A percentile compares a stretch with the other conserved stretches of the same genome.
These are phyloP conservation scores for Zosterops borbonicus DNA, from an alignment of 2,113 vertebrate genomes.

Conservation along the genomic window DNA sequence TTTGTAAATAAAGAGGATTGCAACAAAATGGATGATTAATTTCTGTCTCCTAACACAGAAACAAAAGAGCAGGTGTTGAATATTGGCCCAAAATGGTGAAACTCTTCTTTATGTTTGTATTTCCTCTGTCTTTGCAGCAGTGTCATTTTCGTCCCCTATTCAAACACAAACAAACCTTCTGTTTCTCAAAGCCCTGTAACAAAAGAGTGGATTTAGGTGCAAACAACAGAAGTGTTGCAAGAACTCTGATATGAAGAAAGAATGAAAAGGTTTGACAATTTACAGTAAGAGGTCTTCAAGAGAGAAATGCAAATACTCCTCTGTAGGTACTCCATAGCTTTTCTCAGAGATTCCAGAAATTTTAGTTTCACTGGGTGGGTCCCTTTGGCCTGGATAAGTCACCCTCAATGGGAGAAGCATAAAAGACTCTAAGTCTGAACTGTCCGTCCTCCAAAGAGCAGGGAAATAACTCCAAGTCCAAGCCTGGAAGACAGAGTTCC, in stretches of 20 bases:
- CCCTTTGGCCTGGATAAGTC: neutral
- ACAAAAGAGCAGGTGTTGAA: constrained; percentile 13
- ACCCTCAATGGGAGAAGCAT: neutral
- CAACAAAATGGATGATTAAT: neutral
- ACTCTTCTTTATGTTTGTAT: neutral
- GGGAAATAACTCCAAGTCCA: neutral
- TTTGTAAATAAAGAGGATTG: constrained; percentile 18
- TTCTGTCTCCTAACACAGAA: neutral
- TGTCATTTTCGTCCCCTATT: neutral
- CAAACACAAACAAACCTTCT: neutral
- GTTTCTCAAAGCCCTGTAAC: neutral
- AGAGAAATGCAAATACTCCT: neutral
- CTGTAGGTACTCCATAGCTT: neutral
- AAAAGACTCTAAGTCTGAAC: neutral
- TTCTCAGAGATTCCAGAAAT: neutral
- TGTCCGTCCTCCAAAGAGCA: neutral
- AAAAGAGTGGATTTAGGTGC: neutral
- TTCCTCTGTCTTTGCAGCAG: neutral
- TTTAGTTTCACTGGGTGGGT: neutral
- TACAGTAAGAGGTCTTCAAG: neutral
- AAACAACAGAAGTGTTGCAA: neutral
- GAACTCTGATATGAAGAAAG: neutral
- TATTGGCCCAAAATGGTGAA: neutral
- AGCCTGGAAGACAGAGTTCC: neutral
- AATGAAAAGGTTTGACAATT: neutral